Evolutionary conservation across 1,140 invertebrate species (phyloP).

Genomic region (Diabrotica undecimpunctata): DNA sequence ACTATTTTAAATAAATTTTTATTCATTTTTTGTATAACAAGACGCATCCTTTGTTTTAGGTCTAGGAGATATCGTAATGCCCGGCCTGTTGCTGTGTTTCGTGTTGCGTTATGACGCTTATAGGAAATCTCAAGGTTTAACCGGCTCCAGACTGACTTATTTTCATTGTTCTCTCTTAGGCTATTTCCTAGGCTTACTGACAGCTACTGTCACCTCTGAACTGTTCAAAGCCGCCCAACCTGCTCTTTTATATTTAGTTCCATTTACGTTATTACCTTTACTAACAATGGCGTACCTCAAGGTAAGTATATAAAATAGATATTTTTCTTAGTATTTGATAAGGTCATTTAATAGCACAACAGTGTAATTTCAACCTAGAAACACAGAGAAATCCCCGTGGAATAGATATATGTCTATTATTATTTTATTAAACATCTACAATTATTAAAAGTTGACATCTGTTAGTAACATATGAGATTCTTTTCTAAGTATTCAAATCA

Average conservation of each 20-base stretch:
- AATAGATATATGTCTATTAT: too few species aligned
- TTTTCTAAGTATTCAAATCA: too few species aligned
- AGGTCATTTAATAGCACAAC: too few species aligned
- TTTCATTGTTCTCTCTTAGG: slow-evolving; percentile 98
- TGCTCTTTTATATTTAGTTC: slow-evolving; percentile 93
- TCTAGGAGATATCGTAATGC: slow-evolving; percentile 96
- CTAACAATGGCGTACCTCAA: slow-evolving; percentile 97
- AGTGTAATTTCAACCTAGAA: too few species aligned
- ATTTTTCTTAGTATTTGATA: too few species aligned
- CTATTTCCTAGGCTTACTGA: slow-evolving; percentile 94
- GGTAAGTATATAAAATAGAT: slow-evolving; percentile 51
- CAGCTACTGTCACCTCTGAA: slow-evolving; percentile 94
- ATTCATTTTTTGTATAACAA: neutral
- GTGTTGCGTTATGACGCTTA: slow-evolving; percentile 94
- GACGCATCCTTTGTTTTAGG: slow-evolving; percentile 48
- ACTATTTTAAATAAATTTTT: too few species aligned
- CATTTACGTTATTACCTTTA: slow-evolving; percentile 92
- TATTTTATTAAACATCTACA: too few species aligned
- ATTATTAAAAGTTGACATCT: too few species aligned
- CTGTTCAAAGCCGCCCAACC: slow-evolving; percentile 97
- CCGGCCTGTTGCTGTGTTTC: slow-evolving; percentile 93
- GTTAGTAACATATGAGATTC: too few species aligned
- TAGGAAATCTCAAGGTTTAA: slow-evolving; percentile 72
- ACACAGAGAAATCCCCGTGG: too few species aligned
- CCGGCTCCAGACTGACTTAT: slow-evolving; percentile 63